Conservation (phyloP, 1,140 invertebrate species). For the Chrysopa pallens region DNA sequence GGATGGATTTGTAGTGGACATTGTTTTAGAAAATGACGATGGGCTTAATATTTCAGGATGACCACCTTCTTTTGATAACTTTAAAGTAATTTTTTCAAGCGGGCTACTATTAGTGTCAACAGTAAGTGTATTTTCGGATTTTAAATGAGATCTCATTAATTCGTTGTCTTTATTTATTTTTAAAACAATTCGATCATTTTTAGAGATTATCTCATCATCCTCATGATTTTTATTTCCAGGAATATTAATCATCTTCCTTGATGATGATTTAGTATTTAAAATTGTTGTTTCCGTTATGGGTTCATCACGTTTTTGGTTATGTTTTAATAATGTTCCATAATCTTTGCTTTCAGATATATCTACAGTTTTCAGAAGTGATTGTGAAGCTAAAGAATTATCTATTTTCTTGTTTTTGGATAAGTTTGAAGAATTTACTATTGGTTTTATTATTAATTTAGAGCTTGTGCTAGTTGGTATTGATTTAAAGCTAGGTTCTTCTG, state of each 20-base stretch:
- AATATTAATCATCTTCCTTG: conserved; percentile 1
- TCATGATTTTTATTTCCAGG: not conserved
- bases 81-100: conserved; percentile 15
- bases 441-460: not conserved
- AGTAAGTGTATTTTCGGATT: conserved; percentile 9
- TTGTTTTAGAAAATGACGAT: conserved; percentile 4
- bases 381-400: not conserved
- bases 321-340: not conserved
- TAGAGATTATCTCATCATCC: conserved; percentile 7
- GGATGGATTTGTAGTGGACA: not conserved
- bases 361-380: not conserved
- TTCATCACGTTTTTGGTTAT: conserved; percentile 5
- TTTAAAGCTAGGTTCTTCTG: not conserved
- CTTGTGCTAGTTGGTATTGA: not conserved
- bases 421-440: not conserved
- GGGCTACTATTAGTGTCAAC: conserved; percentile 8
- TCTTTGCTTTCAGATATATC: conserved; percentile 6
- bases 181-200: conserved; percentile 18
- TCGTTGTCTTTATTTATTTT: conserved; percentile 18
- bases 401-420: not conserved
- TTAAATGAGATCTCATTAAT: conserved; percentile 10
- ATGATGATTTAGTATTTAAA: not conserved
- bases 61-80: conserved; percentile 19
- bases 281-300: conserved; percentile 6
- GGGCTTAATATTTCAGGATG: conserved; percentile 17